Evolutionary conservation across 2,113 vertebrate genomes (phyloP).

Genomic region (Rhombomys opimus): DNA sequence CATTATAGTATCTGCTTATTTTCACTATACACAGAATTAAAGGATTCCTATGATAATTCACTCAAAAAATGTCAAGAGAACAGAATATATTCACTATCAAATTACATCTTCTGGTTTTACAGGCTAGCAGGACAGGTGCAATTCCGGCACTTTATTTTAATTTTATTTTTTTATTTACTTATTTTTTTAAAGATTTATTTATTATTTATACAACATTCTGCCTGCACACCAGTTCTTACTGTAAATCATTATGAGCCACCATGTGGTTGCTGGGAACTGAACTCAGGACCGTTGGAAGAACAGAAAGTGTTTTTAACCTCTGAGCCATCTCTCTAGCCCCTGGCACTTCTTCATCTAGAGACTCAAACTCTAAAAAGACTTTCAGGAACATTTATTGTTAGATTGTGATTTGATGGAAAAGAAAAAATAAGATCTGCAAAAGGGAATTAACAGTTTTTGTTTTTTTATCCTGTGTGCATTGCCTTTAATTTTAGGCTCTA

Average conservation of each 20-base stretch:
- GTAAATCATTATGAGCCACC: too few species aligned
- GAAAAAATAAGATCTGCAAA: background rate
- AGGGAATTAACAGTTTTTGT: constrained; percentile 6
- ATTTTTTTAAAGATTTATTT: too few species aligned
- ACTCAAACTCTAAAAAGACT: background rate
- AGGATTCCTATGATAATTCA: background rate
- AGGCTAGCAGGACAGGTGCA: background rate
- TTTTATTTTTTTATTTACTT: too few species aligned
- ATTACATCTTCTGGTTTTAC: background rate
- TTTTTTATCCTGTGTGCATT: background rate
- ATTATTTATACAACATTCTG: too few species aligned
- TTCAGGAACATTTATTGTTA: background rate
- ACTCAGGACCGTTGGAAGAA: too few species aligned
- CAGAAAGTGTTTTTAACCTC: too few species aligned
- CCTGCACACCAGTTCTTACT: too few species aligned
- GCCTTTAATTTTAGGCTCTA: background rate
- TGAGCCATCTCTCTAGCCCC: background rate
- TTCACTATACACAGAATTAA: constrained; percentile 47
- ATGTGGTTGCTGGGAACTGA: too few species aligned
- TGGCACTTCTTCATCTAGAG: background rate
- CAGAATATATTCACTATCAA: background rate
- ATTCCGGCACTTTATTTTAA: too few species aligned
- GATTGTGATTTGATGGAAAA: background rate
- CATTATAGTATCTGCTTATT: background rate
- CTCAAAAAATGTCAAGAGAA: background rate